Evolutionary conservation across 1,140 invertebrate species (phyloP), one percentile per base, ranked within the genome.

Genomic region (Agraylea sexmaculata): DNA sequence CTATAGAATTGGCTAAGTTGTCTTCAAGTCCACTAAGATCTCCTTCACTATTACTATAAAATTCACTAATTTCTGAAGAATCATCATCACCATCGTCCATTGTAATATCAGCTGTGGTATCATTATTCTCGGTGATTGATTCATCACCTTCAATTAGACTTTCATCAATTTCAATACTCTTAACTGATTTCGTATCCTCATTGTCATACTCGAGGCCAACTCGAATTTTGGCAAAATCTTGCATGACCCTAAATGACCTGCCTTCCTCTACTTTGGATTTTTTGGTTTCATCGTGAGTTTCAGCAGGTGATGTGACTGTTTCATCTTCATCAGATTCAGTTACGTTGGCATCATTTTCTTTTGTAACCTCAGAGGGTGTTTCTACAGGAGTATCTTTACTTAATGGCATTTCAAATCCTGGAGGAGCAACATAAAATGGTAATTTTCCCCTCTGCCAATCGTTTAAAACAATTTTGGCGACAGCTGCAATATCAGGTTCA

Each of bases 401-500:
- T 50, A 68, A 45, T 10, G 80, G 78, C 33, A 71, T 56, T 58
- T 80, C 80, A 62, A 75, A 85, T 10, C 76, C 81, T 39, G 81
- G 77, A 8, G 93, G 94, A 35, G 77, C 69, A 1, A 90, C 80
- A 71, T 90, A 98, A 62, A 87, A 98, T 0, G 94, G 94, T 27
- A 99, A 66, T 64, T 93, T 94, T 10, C 95, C 95, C 53, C 96
- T 74, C 65, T 99, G 95, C 82, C 88, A 99, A 62, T 99, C 96
- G 71, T 99, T 99, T 0, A 99, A 66, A 2, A 99, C 78, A 84
- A 96, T 96, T 60, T 86, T 87, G 1, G 96, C 81, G 11, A 87
- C 82, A 32, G 83, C 82, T 32, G 70, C 66, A 8, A 94, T 69
- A 66, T 99, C 92, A 8, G 95, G 89, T 61, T 99, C 92, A 17